Evolutionary conservation across 2,113 vertebrate species (phyloP).

Genomic region (Aegithalos caudatus): DNA sequence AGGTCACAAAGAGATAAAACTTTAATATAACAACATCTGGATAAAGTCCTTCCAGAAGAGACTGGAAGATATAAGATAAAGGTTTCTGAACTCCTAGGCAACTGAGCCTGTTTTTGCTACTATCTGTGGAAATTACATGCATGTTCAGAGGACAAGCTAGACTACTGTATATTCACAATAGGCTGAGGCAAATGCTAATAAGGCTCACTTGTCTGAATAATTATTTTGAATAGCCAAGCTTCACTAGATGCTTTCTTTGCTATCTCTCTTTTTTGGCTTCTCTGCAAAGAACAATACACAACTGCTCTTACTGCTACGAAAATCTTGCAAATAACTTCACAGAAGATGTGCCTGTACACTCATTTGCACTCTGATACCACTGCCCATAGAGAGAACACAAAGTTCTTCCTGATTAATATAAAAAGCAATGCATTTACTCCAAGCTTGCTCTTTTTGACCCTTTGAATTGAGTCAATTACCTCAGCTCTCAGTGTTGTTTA

Average conservation of each 20-base stretch:
- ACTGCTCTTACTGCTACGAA: not conserved
- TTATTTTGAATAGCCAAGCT: not conserved
- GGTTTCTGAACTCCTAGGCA: not conserved
- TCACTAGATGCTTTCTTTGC: not conserved
- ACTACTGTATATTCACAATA: conserved; percentile 32
- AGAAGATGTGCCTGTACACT: not conserved
- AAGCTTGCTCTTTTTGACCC: conserved; percentile 18
- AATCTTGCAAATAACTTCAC: not conserved
- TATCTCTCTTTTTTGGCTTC: not conserved
- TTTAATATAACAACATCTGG: not conserved
- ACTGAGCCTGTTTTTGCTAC: conserved; percentile 12
- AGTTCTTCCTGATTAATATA: conserved; percentile 36
- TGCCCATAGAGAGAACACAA: not conserved
- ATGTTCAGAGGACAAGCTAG: conserved; percentile 37
- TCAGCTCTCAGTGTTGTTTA: not conserved
- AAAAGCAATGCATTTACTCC: conserved; percentile 18
- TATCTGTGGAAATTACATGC: conserved; percentile 64
- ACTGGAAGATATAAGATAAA: not conserved
- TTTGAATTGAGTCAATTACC: not conserved
- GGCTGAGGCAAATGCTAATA: conserved; percentile 53
- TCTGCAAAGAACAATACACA: conserved; percentile 32
- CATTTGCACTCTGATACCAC: not conserved
- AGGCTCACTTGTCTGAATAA: conserved; percentile 32
- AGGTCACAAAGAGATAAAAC: not conserved
- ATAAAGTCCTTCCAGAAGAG: not conserved